Evolutionary conservation across 92 coral and sea anemone species (phyloP).

Genomic region (Palythoa caribaeorum): DNA sequence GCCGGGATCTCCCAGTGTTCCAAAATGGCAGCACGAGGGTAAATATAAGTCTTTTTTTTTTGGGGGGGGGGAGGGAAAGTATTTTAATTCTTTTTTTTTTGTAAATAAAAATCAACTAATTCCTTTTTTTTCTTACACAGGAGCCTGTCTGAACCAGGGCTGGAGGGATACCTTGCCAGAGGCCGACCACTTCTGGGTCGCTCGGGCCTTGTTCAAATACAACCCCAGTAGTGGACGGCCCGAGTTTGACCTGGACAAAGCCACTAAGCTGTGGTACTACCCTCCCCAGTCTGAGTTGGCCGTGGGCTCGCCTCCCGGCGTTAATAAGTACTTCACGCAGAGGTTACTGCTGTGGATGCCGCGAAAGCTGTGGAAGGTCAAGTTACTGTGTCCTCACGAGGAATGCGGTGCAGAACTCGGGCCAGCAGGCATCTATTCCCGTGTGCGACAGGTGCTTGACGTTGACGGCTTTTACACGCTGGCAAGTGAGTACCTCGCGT

Average conservation of each 20-base stretch:
- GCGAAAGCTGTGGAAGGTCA: slow-evolving; percentile 67
- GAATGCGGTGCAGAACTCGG: slow-evolving; percentile 5
- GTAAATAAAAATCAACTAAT: no score
- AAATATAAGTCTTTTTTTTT: no score
- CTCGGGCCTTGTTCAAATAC: no score
- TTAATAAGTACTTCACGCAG: slow-evolving; percentile 52
- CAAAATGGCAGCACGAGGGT: no score
- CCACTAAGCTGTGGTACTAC: background rate
- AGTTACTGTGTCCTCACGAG: slow-evolving; percentile 53
- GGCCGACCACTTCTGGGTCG: no score
- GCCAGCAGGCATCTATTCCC: slow-evolving; percentile 18
- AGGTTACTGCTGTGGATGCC: slow-evolving; percentile 23
- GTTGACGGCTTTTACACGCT: slow-evolving; percentile 9
- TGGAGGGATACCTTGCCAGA: no score
- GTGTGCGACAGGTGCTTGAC: slow-evolving; percentile 50
- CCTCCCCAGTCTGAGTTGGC: slow-evolving; percentile 23
- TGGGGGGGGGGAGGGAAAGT: no score
- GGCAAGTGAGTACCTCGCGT: slow-evolving; percentile 28
- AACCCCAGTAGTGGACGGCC: background rate
- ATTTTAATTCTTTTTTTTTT: no score
- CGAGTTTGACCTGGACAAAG: background rate
- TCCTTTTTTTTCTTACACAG: background rate
- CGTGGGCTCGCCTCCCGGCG: slow-evolving; percentile 40
- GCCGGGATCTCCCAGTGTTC: no score
- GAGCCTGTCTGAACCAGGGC: background rate